A percentile compares a stretch with the other conserved stretches of the same genome.
Evolutionary conservation across 2,888 invertebrate species (phyloP).

Genomic region (Amphiduros pacificus): DNA sequence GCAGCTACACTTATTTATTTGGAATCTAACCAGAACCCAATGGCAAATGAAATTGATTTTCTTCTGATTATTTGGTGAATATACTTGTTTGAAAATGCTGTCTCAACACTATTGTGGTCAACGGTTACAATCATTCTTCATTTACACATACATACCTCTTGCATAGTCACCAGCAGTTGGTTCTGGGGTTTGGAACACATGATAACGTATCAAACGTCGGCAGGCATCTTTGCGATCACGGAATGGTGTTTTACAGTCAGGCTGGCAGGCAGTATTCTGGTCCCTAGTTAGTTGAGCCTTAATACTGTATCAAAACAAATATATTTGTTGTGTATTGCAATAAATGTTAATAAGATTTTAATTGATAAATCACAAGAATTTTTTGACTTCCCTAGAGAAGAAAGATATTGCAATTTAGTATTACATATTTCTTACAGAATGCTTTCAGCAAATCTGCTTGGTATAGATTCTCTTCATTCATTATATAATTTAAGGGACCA

Average conservation of each 20-base stretch:
- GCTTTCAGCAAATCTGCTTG: not conserved
- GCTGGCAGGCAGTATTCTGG: constrained; percentile 73
- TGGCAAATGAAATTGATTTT: not conserved
- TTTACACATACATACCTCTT: constrained; percentile 46
- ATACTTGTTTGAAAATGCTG: not conserved
- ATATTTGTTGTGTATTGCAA: too few relatives aligned
- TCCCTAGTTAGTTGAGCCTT: constrained; percentile 76
- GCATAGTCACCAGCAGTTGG: constrained; percentile 67
- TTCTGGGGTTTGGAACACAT: constrained; percentile 71
- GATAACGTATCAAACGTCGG: constrained; percentile 75
- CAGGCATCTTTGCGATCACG: constrained; percentile 69
- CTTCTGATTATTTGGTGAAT: not conserved
- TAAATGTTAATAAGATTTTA: too few relatives aligned
- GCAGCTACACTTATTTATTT: too few relatives aligned
- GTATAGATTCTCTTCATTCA: too few relatives aligned
- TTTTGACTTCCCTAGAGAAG: too few relatives aligned
- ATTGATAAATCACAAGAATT: too few relatives aligned
- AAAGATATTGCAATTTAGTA: too few relatives aligned
- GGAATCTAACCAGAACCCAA: too few relatives aligned
- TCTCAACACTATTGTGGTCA: too few relatives aligned
- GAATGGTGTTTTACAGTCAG: constrained; percentile 75
- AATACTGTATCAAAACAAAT: constrained; percentile 64
- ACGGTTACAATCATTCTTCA: too few relatives aligned
- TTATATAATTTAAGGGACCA: too few relatives aligned
- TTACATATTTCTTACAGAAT: too few relatives aligned